phyloP scores from a whole-genome alignment of 2,797 vertebrate species.

The Neoniphon sammara region DNA sequence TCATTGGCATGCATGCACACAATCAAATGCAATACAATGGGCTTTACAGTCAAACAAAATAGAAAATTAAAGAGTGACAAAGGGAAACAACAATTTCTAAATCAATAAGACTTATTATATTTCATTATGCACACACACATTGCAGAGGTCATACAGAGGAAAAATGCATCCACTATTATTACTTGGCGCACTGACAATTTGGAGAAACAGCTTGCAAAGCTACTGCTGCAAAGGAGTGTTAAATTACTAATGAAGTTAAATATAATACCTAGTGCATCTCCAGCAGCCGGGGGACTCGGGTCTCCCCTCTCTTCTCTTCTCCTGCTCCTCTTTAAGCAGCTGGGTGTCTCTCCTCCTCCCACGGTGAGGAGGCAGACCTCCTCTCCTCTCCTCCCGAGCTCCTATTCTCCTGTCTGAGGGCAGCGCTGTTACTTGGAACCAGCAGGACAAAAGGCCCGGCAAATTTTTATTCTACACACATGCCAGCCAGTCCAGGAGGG shows the following conservation, averaged over 20 bases:
- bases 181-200: background rate
- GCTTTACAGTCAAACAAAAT: too few species aligned
- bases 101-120: too few species aligned
- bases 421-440: slow-evolving; percentile 47
- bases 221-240: background rate
- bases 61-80: too few species aligned
- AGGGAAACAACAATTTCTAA: too few species aligned
- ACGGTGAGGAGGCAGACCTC: slow-evolving; percentile 37
- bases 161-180: background rate
- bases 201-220: too few species aligned
- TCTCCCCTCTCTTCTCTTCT: slow-evolving; percentile 22
- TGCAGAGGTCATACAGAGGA: background rate
- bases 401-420: slow-evolving; percentile 44
- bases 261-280: slow-evolving; percentile 50
- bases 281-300: background rate
- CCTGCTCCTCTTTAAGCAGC: slow-evolving; percentile 39
- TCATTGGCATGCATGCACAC: background rate
- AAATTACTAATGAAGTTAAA: slow-evolving; percentile 7
- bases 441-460: slow-evolving; percentile 72
- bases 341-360: slow-evolving; percentile 36
- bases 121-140: background rate
- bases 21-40: too few species aligned
- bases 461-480: slow-evolving; percentile 82
- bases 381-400: slow-evolving; percentile 33
- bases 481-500: slow-evolving; percentile 60